Conservation (phyloP, 1,140 invertebrate genomes). For the Ruditapes philippinarum region DNA sequence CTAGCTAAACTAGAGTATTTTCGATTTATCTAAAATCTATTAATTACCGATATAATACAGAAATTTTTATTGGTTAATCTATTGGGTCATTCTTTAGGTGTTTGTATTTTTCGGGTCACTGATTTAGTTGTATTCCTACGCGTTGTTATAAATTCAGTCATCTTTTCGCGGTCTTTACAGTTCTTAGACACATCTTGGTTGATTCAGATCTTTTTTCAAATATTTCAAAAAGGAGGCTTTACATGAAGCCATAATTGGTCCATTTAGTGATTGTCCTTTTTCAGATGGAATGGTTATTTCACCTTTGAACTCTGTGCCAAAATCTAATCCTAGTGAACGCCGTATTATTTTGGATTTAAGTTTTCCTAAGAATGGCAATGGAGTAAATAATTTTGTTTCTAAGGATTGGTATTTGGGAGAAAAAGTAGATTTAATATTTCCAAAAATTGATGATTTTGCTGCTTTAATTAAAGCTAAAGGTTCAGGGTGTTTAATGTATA, state of each 20-base stretch:
- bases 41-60: too few species aligned
- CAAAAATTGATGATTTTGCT: conserved; percentile 52
- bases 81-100: too few species aligned
- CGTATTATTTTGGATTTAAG: conserved; percentile 38
- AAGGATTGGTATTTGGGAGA: conserved; percentile 32
- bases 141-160: too few species aligned
- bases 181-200: too few species aligned
- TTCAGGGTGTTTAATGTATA: neutral
- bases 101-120: too few species aligned
- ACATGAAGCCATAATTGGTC: neutral
- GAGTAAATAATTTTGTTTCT: conserved; percentile 36
- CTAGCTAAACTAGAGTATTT: too few species aligned
- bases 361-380: neutral
- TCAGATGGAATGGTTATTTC: conserved; percentile 9
- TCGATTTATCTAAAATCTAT: too few species aligned
- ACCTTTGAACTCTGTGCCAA: conserved; percentile 22
- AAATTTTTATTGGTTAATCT: too few species aligned
- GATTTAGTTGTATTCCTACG: too few species aligned
- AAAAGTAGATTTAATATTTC: neutral
- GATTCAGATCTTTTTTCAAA: too few species aligned
- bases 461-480: neutral
- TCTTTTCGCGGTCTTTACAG: too few species aligned
- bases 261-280: neutral
- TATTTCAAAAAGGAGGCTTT: neutral
- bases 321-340: neutral